Conservation (phyloP, 1,140 invertebrate species). For the Pseudoatta argentina region DNA sequence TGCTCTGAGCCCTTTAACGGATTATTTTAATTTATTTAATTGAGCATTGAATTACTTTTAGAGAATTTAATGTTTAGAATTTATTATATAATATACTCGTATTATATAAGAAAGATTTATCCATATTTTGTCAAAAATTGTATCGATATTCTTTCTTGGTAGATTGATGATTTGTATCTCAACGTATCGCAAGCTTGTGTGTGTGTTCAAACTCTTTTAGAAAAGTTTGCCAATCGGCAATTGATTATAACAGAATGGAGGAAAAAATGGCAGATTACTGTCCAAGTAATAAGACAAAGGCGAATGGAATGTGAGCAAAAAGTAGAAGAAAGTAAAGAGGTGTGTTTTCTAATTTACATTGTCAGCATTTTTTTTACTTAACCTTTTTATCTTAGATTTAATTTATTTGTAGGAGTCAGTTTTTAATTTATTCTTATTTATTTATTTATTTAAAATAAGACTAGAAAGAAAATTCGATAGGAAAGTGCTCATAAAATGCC, state of each 20-base stretch:
- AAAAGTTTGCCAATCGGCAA: conserved; percentile 90
- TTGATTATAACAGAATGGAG: conserved; percentile 89
- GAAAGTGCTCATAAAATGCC: neutral
- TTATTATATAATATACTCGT: too few species aligned
- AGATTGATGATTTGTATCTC: conserved; percentile 92
- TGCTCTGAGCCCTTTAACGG: too few species aligned
- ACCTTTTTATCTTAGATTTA: neutral
- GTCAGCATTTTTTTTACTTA: neutral
- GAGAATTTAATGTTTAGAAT: too few species aligned
- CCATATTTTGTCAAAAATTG: neutral
- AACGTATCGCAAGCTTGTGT: conserved; percentile 90
- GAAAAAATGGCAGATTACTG: conserved; percentile 90
- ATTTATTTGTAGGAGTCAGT: neutral
- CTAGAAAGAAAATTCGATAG: neutral
- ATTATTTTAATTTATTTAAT: too few species aligned
- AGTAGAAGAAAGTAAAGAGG: conserved; percentile 91
- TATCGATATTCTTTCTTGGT: conserved; percentile 73
- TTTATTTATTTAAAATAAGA: neutral
- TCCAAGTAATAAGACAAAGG: conserved; percentile 89
- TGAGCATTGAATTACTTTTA: too few species aligned
- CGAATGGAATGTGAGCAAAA: conserved; percentile 90
- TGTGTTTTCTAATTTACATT: conserved; percentile 80
- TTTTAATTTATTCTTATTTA: neutral
- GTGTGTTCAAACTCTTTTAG: conserved; percentile 90
- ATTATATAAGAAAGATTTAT: too few species aligned